Base-by-base conservation (phyloP, 2,797 vertebrate genomes). In the Liparis tanakae region DNA sequence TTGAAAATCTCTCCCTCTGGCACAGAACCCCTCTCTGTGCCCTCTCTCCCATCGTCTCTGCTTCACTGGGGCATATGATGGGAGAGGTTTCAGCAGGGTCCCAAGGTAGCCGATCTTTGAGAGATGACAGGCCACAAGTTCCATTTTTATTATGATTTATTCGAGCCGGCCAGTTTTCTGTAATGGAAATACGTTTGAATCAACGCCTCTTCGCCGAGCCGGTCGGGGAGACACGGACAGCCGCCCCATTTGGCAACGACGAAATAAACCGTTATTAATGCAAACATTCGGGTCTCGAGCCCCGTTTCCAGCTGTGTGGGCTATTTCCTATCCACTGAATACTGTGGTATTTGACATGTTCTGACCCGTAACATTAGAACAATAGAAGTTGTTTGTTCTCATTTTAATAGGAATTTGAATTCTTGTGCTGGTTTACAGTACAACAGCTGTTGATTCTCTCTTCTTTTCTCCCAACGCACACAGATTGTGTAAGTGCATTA, bases 91-190 rank as follows among this genome's bases (percentile, higher is more conserved):
- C 91, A 82, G 90, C 88, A 88, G 78, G 91, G 91, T 94, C 93
- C 92, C 93, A 92, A 92, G 93, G 92, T 93, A 91, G 91, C 87
- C 81, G 89, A 93, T 94, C 92, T 94, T 91, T 93, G 90, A 91
- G 88, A 93, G 91, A 94, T 95, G 94, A 94, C 94, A 94, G 91
- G 88, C 91, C 91, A 88, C 87, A 88, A 94, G 94, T 93, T 90
- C 87, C 91, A 91, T 92, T 94, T 94, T 94, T 94, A 95, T 95
- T 90, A 94, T 94, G 93, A 95, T 95, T 95, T 95, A 95, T 95
- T 94, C 89, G 55, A 93, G 91, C 88, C 84, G 78, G 91, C 85
- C 91, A 90, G 85, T 92, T 92, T 92, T 92, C 88, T 89, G 90
- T 93, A 94, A 94, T 94, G 91, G 92, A 93, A 95, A 94, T 95